Base-by-base conservation (phyloP, 2,888 invertebrate species). In the Lasioglossum calceatum region DNA sequence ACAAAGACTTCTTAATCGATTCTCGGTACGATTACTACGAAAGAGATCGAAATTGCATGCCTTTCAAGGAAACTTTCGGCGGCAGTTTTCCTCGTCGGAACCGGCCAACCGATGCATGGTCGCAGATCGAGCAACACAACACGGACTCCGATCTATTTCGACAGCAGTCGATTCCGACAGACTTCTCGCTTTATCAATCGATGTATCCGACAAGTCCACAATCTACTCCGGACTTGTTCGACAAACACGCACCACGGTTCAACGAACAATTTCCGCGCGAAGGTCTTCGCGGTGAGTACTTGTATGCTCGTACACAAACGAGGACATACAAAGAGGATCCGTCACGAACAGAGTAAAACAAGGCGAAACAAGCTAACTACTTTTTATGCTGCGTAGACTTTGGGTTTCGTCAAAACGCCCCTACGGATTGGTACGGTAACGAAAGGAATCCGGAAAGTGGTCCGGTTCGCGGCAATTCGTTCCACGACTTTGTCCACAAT, bases 11-110 rank as follows among this genome's bases (percentile, higher is more conserved):
- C 88, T 96, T 96, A 0, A 96, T 97, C 14, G 97, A 97, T 92
- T 96, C 96, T 47, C 97, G 97, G 90, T 98, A 97, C 92, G 98
- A 98, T 93, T 98, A 97, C 93, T 98, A 97, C 93, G 98, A 98
- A 91, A 96, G 97, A 54, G 98, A 98, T 95, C 96, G 97, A 42
- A 97, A 97, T 92, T 97, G 97, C 83, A 75, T 78, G 10, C 36
- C 36, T 12, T 39, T 70, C 4, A 27, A 36, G 36, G 32, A 39
- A n/a, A 23, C 5, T 32, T 32, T 32, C 16, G 67, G 44, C 44
- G 50, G 12, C n/a, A 8, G 42, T 19, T n/a, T 14, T 32, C 50
- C 58, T 7, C 61, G n/a, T 7, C 47, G 44, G 32, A 54, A 7
- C 23, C 39, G 23, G 23, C 84, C 42, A 27, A 10, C 19, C 1